These are phyloP conservation scores for Erythrocercus mccallii DNA, from an alignment of 2,113 vertebrate species.

Conservation along the genomic window DNA sequence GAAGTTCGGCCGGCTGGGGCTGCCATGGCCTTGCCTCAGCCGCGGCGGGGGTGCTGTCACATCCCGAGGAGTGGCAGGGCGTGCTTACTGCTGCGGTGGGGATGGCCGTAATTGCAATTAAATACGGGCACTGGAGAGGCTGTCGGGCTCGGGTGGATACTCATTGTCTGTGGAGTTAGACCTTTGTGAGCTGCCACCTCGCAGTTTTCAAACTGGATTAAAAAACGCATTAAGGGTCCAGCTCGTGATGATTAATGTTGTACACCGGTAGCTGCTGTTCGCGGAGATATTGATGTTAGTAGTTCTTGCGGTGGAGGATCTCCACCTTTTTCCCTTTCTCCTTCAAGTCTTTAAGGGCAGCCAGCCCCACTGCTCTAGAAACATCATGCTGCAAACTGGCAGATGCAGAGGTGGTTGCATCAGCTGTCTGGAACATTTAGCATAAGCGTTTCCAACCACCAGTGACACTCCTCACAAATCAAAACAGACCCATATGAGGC, in stretches of 20 bases:
- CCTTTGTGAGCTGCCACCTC: neutral
- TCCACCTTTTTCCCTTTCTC: neutral
- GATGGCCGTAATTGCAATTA: neutral
- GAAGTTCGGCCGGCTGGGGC: neutral
- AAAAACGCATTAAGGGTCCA: neutral
- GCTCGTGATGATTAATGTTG: neutral
- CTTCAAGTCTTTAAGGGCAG: conserved; percentile 14
- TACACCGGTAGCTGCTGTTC: neutral
- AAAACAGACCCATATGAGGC: conserved; percentile 60
- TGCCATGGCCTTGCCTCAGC: neutral
- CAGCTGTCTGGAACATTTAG: conserved; percentile 52
- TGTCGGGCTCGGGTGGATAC: neutral
- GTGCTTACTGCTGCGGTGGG: neutral
- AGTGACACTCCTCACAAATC: conserved; percentile 44
- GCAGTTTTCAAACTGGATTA: neutral
- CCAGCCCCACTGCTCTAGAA: conserved; percentile 45
- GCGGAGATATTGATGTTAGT: neutral
- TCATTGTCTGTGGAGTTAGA: neutral
- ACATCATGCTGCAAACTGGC: conserved; percentile 56
- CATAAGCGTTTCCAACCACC: conserved; percentile 46
- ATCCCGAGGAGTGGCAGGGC: neutral
- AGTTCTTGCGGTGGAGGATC: neutral
- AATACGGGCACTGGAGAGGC: neutral
- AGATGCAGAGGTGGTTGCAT: conserved; percentile 57
- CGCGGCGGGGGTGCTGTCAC: neutral